A percentile compares a stretch with the other conserved stretches of the same genome.
These are phyloP conservation scores for Cyprinella venusta DNA, from an alignment of 2,797 vertebrate species.

Conservation along the genomic window DNA sequence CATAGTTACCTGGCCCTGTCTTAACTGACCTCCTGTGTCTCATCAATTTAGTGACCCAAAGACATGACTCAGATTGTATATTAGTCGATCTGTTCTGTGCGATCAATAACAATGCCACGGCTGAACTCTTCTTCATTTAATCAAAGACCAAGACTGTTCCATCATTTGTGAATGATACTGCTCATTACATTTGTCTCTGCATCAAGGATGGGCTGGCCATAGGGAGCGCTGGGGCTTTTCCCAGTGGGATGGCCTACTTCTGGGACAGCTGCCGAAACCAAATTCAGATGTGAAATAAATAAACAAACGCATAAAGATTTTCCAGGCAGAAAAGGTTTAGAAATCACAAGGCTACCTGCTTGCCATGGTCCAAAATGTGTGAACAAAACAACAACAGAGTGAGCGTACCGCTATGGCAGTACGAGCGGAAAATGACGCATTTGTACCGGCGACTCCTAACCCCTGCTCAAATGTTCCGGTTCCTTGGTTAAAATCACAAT, in stretches of 20 bases:
- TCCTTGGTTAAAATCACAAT: too few species aligned
- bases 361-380: too few species aligned
- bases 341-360: neutral
- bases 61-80: constrained; percentile 55
- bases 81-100: constrained; percentile 54
- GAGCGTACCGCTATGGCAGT: too few species aligned
- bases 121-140: constrained; percentile 52
- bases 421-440: too few species aligned
- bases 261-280: constrained; percentile 9
- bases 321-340: neutral
- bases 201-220: constrained; percentile 4
- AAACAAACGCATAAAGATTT: constrained; percentile 2
- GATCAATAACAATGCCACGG: constrained; percentile 52
- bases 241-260: neutral
- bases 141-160: constrained; percentile 45
- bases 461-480: too few species aligned
- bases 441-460: too few species aligned
- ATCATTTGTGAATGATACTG: constrained; percentile 41
- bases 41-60: constrained; percentile 53
- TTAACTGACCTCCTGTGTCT: constrained; percentile 58
- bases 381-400: too few species aligned
- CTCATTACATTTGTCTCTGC: constrained; percentile 35
- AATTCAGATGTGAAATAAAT: constrained; percentile 1
- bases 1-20: constrained; percentile 41
- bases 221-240: neutral